Base-by-base conservation (phyloP, 2,797 vertebrate species). In the Schizopygopsis malacanthus region DNA sequence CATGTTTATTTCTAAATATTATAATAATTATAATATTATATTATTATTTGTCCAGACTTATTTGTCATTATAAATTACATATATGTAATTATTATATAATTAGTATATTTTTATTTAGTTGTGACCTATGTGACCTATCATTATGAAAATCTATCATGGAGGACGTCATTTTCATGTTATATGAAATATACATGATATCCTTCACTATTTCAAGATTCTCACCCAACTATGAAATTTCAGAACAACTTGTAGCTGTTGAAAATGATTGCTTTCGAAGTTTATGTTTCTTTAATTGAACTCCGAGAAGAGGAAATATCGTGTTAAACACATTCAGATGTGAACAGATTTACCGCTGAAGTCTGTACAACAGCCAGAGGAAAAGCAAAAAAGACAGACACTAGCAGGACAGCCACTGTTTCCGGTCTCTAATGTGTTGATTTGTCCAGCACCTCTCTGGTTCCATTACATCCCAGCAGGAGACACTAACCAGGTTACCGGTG, bases 401-500 rank as follows among this genome's bases (percentile, higher is more conserved):
- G 73, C 76, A 37, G 20, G 83, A 84, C 77, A 52, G 56, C 71
- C 52, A 56, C 50, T 79, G 65, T 70, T 81, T 81, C 85, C 45
- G 11, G 39, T 73, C 52, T 61, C 12, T 72, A 85, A 85, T 72
- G 52, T 85, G 67, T 78, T 69, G 86, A 88, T 87, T 77, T 83
- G 86, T 87, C 22, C 85, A 77, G 81, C 72, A 85, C 87, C 71
- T 90, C 85, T 86, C 2, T 54, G 72, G 84, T 88, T 87, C 37
- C 59, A 54, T 79, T 87, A 80, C 61, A 79, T 86, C 50, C 89
- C 82, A 86, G 86, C 88, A 89, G 79, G 73, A 65, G 18, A 37
- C 33, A 65, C 1, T 45, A 33, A 91, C 88, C 84, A 4, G 73
- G 89, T 95, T 93, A 88, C 93, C 18, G 84, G 91, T 92, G 91